phyloP scores from a whole-genome alignment of 2,113 vertebrate genomes.

The Myocastor coypus region DNA sequence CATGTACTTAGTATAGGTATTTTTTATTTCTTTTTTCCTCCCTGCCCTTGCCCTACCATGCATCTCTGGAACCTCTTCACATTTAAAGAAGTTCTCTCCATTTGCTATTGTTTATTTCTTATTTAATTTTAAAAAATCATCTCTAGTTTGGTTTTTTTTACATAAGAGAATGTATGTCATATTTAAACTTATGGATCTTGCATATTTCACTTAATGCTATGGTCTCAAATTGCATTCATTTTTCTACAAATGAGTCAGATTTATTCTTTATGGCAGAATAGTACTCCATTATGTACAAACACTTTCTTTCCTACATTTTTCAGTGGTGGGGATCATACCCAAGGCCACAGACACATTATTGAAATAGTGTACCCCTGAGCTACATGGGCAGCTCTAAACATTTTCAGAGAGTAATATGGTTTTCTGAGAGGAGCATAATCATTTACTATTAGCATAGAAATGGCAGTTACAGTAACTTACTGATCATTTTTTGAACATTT shows the following conservation, averaged over 20 bases:
- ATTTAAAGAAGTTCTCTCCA: not conserved
- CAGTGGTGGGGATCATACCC: not conserved
- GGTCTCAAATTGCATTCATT: not conserved
- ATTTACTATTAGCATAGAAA: conserved; percentile 6
- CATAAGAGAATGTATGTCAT: not conserved
- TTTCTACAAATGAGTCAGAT: not conserved
- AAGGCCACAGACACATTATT: not conserved
- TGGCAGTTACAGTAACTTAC: not conserved
- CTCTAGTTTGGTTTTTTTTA: not conserved
- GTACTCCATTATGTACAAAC: not conserved
- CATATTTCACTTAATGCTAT: not conserved
- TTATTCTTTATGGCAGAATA: not conserved
- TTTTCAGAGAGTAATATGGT: conserved; percentile 40
- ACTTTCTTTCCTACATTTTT: not conserved
- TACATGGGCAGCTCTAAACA: not conserved
- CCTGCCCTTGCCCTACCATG: not conserved
- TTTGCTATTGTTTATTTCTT: not conserved
- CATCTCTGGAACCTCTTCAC: not conserved
- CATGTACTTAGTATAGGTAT: not conserved
- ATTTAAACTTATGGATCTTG: not conserved
- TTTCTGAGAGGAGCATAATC: not conserved
- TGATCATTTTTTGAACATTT: not conserved
- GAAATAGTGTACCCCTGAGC: not conserved
- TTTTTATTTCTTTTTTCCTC: not conserved
- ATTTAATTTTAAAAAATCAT: not conserved